Evolutionary conservation across 1,140 invertebrate genomes (phyloP), one percentile per base, ranked within the genome.

Genomic region (Danaus melanippus): DNA sequence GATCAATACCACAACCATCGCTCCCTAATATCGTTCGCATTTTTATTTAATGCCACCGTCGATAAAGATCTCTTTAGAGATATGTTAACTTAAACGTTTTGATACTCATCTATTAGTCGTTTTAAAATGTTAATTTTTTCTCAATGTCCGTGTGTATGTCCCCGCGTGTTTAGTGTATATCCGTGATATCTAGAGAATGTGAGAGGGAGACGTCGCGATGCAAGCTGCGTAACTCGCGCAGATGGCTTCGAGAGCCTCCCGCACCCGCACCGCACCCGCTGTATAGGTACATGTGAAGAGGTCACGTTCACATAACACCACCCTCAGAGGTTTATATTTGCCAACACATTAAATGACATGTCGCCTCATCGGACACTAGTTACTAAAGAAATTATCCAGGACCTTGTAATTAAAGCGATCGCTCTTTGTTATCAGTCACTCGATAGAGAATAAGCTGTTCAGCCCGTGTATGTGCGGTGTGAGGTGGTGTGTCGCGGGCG

Each of bases 151-250:
- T 32, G 21, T 32, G 21, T 32, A 32, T 32, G 21, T 32, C 6
- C 21, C 21, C 21, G 7, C 7, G 21, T 2, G 21, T 32, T 1
- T 0, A 3, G 21, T 32, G 21, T 32, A 32, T 32, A 32, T 32
- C 21, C 48, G 56, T 48, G 53, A 40, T 42, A 49, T 45, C 21
- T 55, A 57, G 50, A 53, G 49, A 55, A 53, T 58, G 56, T 48
- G 50, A 52, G 53, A 57, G 53, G 56, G 59, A 61, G 59, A 54
- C 21, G 56, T 50, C 48, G 53, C 49, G 32, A 12, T 48, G 55
- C 61, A 54, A 66, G 65, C 58, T 60, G 62, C 57, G 62, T 60
- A 60, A 57, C 54, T 53, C 66, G 59, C 63, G 69, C 69, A 68
- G 63, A 68, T 68, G 66, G 50, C 62, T 32, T 32, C 5, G 49